These are phyloP conservation scores for Podarcis raffonei DNA, from an alignment of 2,113 vertebrate genomes.

Conservation along the genomic window DNA sequence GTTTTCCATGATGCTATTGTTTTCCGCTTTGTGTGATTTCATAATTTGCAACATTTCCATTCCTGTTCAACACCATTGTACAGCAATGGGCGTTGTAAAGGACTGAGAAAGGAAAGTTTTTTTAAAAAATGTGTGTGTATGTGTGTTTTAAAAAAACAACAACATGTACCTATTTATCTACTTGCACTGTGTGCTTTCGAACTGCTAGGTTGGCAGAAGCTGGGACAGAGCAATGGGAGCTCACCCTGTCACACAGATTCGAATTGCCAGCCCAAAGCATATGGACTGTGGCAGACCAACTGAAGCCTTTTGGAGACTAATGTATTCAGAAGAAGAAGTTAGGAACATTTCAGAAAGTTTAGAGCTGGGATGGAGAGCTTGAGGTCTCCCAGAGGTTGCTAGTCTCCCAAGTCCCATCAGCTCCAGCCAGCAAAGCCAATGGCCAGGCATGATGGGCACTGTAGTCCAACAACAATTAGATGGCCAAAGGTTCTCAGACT, in stretches of 20 bases:
- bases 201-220: too few species aligned
- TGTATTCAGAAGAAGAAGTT: not conserved
- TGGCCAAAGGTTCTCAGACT: not conserved
- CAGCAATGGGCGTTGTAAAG: conserved; percentile 52
- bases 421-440: not conserved
- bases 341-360: not conserved
- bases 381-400: too few species aligned
- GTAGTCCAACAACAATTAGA: not conserved
- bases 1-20: conserved; percentile 46
- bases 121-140: too few species aligned
- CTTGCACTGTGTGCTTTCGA: too few species aligned
- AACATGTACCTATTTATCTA: too few species aligned
- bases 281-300: conserved; percentile 47
- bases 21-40: conserved; percentile 64
- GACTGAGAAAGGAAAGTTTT: conserved; percentile 65
- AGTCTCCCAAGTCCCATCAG: too few species aligned
- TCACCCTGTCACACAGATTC: fast-evolving
- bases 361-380: not conserved
- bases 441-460: not conserved
- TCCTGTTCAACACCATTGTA: conserved; percentile 53
- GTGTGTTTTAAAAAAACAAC: too few species aligned
- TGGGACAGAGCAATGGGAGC: too few species aligned
- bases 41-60: conserved; percentile 51
- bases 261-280: not conserved
- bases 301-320: conserved; percentile 24